Conservation (phyloP, 1,140 invertebrate species). For the Musca domestica region DNA sequence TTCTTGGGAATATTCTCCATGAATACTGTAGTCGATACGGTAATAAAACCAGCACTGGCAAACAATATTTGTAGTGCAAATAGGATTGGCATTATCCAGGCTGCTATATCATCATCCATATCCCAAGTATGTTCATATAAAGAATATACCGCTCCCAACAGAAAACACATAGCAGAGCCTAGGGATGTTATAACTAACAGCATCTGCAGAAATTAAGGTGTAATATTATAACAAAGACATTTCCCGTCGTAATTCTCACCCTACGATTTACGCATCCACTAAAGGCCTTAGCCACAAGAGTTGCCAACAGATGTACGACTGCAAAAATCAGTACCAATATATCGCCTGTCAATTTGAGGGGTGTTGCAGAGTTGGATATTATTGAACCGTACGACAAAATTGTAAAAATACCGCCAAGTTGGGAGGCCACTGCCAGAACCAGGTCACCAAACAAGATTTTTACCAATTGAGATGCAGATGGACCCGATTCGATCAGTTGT, state of each 20-base stretch:
- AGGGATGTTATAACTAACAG: slow-evolving; percentile 2
- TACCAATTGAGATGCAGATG: slow-evolving; percentile 32
- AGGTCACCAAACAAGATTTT: slow-evolving; percentile 36
- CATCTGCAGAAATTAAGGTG: neutral
- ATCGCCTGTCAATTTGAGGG: neutral
- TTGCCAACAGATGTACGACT: neutral
- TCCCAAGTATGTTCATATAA: neutral
- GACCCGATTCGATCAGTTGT: slow-evolving; percentile 9
- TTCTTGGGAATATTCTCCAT: slow-evolving; percentile 43
- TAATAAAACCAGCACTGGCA: slow-evolving; percentile 42
- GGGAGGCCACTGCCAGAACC: slow-evolving; percentile 39
- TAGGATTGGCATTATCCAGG: slow-evolving; percentile 24
- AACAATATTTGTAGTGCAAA: slow-evolving; percentile 34
- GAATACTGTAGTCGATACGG: slow-evolving; percentile 39
- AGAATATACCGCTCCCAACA: neutral
- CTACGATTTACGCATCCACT: neutral
- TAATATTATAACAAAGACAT: neutral
- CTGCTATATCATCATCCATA: neutral
- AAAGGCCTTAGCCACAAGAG: neutral
- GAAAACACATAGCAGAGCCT: neutral
- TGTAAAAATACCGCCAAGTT: slow-evolving; percentile 41
- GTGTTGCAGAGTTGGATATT: neutral
- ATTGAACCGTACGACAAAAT: slow-evolving; percentile 35
- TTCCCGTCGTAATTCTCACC: neutral
- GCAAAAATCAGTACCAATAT: neutral